Base-by-base conservation (phyloP, 2,113 vertebrate genomes). In the Corvus moneduloides region DNA sequence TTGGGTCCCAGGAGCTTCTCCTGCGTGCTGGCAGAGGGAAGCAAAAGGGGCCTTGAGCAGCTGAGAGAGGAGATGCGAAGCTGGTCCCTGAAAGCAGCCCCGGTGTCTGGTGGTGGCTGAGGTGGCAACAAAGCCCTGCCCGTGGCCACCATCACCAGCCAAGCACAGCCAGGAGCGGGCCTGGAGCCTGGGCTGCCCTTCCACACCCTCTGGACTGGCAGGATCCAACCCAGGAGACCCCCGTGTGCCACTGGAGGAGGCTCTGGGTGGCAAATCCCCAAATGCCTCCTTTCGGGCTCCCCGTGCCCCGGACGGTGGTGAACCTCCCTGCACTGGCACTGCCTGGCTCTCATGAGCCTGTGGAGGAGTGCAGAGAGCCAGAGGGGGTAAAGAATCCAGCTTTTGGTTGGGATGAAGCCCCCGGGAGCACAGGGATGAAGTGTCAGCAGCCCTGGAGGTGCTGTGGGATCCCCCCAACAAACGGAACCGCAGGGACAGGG, bases 381-480 rank as follows among this genome's bases (percentile, higher is more conserved):
- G 3, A 19, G 20, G 2, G 9, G 18, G 8, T 14, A 9, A 18
- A 39, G 11, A 61, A 19, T 8, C 22, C 16, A 1, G 4, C 0
- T 10, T 43, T 16, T 1, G 39, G 35, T 22, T 54, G 51, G 24
- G 46, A 37, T 9, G 12, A 43, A 93, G 33, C 18, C 39, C 56
- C 16, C 17, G 51, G 51, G 17, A 81, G 51, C 18, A 5, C 3
- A 18, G 26, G 39, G 27, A 1, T 28, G 41, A 55, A 49, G 30
- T 15, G 14, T 9, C 54, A 66, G 37, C 39, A 63, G 35, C 81
- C 15, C 55, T 56, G 52, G 41, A 30, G 33, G 0, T 10, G 35
- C 39, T 17, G 10, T 10, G 48, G 41, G 54, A 27, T 46, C 20
- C 44, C 44, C 2, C 1, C 17, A 58, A 21, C 6, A 16, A 22